Conservation (phyloP, 2,113 vertebrate species). For the Colaptes auratus region DNA sequence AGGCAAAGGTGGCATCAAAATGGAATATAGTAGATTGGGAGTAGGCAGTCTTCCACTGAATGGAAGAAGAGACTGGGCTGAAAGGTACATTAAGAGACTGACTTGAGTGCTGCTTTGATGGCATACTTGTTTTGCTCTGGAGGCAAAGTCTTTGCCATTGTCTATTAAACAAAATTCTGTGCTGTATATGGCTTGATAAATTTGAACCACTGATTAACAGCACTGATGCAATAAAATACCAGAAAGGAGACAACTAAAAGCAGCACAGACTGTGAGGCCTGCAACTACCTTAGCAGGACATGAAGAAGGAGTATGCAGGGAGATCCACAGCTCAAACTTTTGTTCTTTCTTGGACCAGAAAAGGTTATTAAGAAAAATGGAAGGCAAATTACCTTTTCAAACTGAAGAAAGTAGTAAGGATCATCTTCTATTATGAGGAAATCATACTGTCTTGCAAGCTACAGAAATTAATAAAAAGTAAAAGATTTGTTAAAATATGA, state of each 20-base stretch:
- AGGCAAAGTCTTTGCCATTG: background rate
- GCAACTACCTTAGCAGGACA: background rate
- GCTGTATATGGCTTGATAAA: background rate
- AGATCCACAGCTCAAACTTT: background rate
- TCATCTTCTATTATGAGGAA: constrained; percentile 97
- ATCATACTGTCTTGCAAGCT: constrained; percentile 92
- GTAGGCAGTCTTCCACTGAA: background rate
- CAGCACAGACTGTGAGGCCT: background rate
- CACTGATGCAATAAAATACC: background rate
- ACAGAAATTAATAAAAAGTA: background rate
- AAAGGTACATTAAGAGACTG: background rate
- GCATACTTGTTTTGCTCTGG: background rate
- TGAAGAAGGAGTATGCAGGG: background rate
- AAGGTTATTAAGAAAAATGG: background rate
- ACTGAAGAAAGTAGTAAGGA: constrained; percentile 97
- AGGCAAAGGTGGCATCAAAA: background rate
- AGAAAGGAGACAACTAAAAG: background rate
- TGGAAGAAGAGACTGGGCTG: background rate
- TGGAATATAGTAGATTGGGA: background rate
- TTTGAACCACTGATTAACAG: background rate
- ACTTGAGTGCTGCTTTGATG: background rate
- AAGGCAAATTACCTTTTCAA: constrained; percentile 85
- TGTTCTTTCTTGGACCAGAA: background rate
- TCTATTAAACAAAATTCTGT: background rate
- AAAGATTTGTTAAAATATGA: background rate